Base-by-base conservation (phyloP, 2,113 vertebrate species). In the Upupa epops region DNA sequence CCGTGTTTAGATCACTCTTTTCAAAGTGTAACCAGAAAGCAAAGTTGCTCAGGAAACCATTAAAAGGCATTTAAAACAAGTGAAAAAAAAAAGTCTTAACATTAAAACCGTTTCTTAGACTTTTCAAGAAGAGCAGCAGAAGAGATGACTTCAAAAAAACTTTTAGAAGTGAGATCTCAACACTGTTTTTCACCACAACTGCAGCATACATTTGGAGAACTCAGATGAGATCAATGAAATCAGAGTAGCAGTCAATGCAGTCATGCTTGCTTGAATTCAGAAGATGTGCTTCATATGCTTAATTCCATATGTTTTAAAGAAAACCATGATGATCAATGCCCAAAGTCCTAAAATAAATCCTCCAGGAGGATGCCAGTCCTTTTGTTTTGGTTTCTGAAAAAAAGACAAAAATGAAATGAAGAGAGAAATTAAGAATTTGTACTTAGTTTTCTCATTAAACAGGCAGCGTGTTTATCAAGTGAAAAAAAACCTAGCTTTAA, bases 211-310 rank as follows among this genome's bases (percentile, higher is more conserved):
- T 28, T 20, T n/a, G 46, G 37, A 72, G 52, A 72, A 26, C 56
- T 73, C 45, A 11, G 22, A 17, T 40, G 69, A 58, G 55, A 79
- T 51, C 49, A 42, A 6, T 15, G 77, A 61, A 60, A 48, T 65
- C 78, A 15, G 51, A 66, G 72, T 1, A 65, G 86, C 49, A 82
- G 55, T 56, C 66, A 69, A 3, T 13, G 26, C 51, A 79, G 66
- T 32, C 24, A 32, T 90, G 54, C 81, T 91, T 76, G 66, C 37
- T 71, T 17, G 4, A 65, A 48, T 70, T 98, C 97, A 99, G 96
- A 99, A 99, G 95, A 99, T 97, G 90, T 99, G 98, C 86, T 99
- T 99, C 98, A 99, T 99, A 92, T 99, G 99, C 94, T 99, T 99
- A 95, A 99, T 97, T 89, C 99, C 99, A 0, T 99, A 99, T 13